These are phyloP conservation scores for Formica aserva DNA, from an alignment of 2,888 invertebrate genomes.

Conservation along the genomic window DNA sequence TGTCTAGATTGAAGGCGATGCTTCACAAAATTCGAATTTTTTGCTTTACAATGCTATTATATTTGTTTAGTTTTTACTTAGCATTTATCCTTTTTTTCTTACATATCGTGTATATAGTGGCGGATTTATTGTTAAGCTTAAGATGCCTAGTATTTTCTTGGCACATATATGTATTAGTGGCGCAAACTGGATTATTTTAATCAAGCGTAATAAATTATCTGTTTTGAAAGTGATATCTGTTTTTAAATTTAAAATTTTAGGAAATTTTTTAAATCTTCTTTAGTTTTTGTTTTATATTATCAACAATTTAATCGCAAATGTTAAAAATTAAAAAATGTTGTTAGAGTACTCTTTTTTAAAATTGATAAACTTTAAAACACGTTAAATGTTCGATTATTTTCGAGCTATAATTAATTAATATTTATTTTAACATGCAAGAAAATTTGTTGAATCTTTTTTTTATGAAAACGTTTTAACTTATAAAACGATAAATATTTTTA, in stretches of 20 bases:
- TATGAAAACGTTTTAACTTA: neutral
- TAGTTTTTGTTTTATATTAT: neutral
- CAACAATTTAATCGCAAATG: neutral
- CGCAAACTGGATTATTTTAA: too few relatives aligned
- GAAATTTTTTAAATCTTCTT: neutral
- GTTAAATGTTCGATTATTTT: neutral
- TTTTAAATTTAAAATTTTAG: neutral
- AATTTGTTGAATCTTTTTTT: neutral
- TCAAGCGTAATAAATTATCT: neutral
- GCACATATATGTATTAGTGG: neutral
- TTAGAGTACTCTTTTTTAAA: neutral
- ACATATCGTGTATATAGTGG: neutral
- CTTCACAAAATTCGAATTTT: constrained; percentile 4
- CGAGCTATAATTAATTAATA: neutral
- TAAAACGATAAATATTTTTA: neutral
- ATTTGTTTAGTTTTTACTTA: constrained; percentile 26
- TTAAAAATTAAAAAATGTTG: neutral
- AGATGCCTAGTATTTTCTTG: neutral
- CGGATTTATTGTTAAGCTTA: neutral
- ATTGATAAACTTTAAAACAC: neutral
- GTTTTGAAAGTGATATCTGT: neutral
- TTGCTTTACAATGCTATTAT: neutral
- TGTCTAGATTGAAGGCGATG: neutral
- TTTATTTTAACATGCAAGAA: neutral
- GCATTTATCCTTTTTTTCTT: constrained; percentile 48